Evolutionary conservation across 1,140 invertebrate genomes (phyloP).

Genomic region (Tetramorium parvispinum): DNA sequence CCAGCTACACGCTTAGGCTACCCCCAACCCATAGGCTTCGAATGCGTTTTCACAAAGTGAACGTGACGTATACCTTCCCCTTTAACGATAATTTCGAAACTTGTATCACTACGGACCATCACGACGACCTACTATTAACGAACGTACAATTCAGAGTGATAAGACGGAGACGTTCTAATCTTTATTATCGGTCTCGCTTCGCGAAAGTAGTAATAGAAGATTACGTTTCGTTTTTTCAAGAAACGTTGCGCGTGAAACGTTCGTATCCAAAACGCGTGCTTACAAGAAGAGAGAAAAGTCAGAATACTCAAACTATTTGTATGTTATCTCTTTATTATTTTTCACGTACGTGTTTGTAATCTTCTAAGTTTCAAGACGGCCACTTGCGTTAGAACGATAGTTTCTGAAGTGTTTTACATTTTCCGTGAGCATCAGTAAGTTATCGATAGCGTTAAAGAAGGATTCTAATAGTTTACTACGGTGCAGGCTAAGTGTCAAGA

Average conservation of each 20-base stretch:
- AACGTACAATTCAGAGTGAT: background rate
- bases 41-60: background rate
- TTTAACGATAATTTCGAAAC: background rate
- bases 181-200: background rate
- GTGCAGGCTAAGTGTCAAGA: background rate
- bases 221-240: background rate
- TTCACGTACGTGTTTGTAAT: background rate
- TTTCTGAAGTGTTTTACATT: background rate
- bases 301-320: background rate
- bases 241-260: slow-evolving; percentile 12
- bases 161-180: slow-evolving; percentile 5
- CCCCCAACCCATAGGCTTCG: background rate
- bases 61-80: slow-evolving; percentile 15
- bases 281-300: background rate
- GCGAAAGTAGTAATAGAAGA: background rate
- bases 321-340: background rate
- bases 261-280: slow-evolving; percentile 29
- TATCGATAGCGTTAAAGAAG: background rate
- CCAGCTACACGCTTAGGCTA: slow-evolving; percentile 24
- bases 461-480: slow-evolving; percentile 23
- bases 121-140: background rate
- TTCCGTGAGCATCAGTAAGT: background rate
- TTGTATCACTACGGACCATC: background rate
- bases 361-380: background rate
- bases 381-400: background rate